phyloP scores from a whole-genome alignment of 2,888 invertebrate species.

The Argyra leucocephala region DNA sequence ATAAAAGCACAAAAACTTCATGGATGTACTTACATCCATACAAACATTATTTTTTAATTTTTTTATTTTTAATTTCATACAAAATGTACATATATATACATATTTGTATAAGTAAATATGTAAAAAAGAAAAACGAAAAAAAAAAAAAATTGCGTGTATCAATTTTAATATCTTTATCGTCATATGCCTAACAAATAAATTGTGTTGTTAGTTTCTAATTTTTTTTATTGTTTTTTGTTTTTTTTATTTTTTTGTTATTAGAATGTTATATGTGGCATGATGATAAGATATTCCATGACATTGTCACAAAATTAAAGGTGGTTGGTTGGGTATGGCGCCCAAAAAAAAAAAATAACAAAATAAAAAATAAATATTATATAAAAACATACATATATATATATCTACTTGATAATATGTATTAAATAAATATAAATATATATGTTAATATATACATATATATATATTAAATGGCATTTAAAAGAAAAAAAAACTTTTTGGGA shows the following conservation, averaged over 20 bases:
- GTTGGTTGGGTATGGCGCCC: slow-evolving; percentile 4
- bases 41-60: neutral
- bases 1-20: neutral
- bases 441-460: too few relatives aligned
- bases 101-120: neutral
- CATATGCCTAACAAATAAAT: slow-evolving; percentile 1
- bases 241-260: neutral
- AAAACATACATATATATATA: too few relatives aligned
- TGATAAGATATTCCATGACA: slow-evolving; percentile 6
- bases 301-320: slow-evolving; percentile 2
- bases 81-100: neutral
- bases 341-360: neutral
- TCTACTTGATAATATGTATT: neutral
- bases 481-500: neutral
- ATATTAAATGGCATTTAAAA: neutral
- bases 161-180: slow-evolving; percentile 6
- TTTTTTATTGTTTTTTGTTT: neutral
- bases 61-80: too few relatives aligned
- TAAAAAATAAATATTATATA: neutral
- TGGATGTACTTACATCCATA: neutral
- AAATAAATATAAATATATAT: neutral
- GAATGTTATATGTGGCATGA: neutral
- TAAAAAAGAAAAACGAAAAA: neutral
- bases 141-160: neutral
- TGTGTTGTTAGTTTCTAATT: neutral